Evolutionary conservation across 2,113 vertebrate species (phyloP).

Genomic region (Malurus alboscapulatus): DNA sequence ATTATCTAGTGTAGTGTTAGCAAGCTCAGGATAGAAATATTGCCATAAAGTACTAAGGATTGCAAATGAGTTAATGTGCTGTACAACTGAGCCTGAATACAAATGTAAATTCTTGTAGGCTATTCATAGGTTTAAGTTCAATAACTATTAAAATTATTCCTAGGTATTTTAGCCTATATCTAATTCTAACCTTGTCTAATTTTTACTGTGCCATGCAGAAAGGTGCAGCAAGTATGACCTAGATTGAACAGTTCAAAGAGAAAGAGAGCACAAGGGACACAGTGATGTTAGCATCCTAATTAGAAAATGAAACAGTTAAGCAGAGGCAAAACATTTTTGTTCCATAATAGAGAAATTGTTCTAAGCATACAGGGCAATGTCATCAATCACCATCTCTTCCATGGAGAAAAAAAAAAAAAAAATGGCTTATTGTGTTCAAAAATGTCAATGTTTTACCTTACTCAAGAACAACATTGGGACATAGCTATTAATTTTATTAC

Average conservation of each 20-base stretch:
- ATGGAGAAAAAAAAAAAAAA: neutral
- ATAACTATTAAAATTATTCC: conserved; percentile 9
- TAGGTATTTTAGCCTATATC: neutral
- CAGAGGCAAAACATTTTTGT: neutral
- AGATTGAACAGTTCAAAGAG: conserved; percentile 14
- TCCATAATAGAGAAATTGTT: neutral
- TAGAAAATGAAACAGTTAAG: conserved; percentile 48
- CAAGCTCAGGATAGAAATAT: neutral
- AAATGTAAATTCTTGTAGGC: neutral
- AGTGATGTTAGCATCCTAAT: conserved; percentile 5
- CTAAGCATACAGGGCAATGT: neutral
- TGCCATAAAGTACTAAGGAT: neutral
- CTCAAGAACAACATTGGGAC: neutral
- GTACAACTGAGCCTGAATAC: neutral
- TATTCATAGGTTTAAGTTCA: neutral
- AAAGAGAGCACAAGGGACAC: conserved; percentile 12
- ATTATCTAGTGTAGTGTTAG: neutral
- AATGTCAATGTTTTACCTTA: neutral
- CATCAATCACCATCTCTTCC: neutral
- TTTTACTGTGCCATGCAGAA: conserved; percentile 14
- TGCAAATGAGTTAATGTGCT: neutral
- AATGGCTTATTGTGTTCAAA: neutral
- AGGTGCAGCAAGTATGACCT: conserved; percentile 37
- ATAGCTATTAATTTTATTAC: conserved; percentile 14
- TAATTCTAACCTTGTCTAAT: neutral